A percentile compares a stretch with the other conserved stretches of the same genome.
phyloP scores from a whole-genome alignment of 2,113 vertebrate species.

The Lophura nycthemera region DNA sequence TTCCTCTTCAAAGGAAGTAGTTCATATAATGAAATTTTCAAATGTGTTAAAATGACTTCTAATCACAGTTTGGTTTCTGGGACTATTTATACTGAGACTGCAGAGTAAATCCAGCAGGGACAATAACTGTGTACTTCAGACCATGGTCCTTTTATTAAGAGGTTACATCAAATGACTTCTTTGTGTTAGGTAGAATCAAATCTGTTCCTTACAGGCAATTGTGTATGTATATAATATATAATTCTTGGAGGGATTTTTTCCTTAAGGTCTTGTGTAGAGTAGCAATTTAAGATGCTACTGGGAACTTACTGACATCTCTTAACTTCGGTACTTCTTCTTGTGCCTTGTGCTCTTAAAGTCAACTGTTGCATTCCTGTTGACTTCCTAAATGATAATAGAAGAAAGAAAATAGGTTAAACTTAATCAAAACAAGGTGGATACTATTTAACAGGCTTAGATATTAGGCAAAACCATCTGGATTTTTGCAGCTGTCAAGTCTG shows the following conservation, averaged over 20 bases:
- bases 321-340: not conserved
- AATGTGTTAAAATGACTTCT: not conserved
- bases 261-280: not conserved
- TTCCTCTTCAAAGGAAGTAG: not conserved
- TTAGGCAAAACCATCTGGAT: not conserved
- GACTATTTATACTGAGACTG: not conserved
- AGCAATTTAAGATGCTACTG: not conserved
- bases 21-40: conserved; percentile 24
- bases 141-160: not conserved
- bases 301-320: not conserved
- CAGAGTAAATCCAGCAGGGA: not conserved
- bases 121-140: not conserved
- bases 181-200: not conserved
- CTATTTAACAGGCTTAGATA: not conserved
- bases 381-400: not conserved
- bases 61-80: not conserved
- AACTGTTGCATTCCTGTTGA: not conserved
- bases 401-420: not conserved
- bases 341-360: not conserved
- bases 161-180: not conserved
- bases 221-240: not conserved
- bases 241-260: not conserved
- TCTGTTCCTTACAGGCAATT: not conserved
- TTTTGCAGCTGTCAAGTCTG: not conserved
- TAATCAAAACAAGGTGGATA: not conserved